Evolutionary conservation across 2,797 vertebrate genomes (phyloP), one percentile per base, ranked within the genome.

Genomic region (Pseudochromis fuscus): DNA sequence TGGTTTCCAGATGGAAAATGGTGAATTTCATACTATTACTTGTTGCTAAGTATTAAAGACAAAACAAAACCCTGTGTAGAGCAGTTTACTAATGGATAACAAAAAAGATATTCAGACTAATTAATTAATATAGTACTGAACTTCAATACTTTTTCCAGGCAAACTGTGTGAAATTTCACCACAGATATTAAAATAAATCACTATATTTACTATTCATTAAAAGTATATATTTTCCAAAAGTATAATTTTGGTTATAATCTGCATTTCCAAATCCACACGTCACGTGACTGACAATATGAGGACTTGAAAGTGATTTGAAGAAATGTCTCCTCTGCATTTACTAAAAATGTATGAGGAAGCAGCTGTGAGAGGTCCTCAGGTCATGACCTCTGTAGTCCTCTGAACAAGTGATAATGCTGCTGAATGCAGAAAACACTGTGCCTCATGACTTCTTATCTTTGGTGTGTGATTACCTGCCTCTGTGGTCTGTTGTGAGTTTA

Each of bases 341-440:
- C 28, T 31, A 45, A 51, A 66, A 66, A 44, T 67, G 56, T 42
- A 66, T 5, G 9, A 62, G 24, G 18, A 53, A 49, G 55, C 82
- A 87, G 82, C 81, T 87, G 86, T 8, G 60, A 5, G 19, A 21
- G 42, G 57, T 72, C 53, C 0, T 6, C 27, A 1, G 81, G 65
- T 81, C 75, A 46, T 0, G 19, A 79, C 66, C 75, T n/a, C 33
- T 28, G 33, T 25, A 45, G 46, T 44, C 25, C 12, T 55, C 48
- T 38, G 28, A 46, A 67, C 46, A 44, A 59, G 62, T 62, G 59
- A 59, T 65, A 75, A 85, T 9, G 79, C 61, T 40, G 48, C 33
- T 60, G 33, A 67, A 59, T 56, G 19, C 30, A 18, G 52, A 48
- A 23, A 7, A 7, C 8, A 19, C n/a, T 3, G n/a, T n/a, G 18